Evolutionary conservation across 1,140 invertebrate species (phyloP).

Genomic region (Potamilus streckersoni): DNA sequence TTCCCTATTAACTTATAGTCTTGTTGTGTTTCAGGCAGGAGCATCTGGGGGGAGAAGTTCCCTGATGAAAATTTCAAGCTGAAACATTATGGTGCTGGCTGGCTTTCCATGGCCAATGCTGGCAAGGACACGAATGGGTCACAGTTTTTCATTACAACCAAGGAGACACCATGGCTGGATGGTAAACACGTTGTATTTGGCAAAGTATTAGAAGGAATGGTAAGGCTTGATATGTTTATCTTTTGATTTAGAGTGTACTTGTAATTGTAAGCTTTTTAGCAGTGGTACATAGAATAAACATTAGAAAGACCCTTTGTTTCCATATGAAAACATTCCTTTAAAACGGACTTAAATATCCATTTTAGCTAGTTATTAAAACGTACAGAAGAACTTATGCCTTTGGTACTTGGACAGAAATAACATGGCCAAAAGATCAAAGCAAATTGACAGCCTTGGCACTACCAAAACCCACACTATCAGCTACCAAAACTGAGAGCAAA

Average conservation of each 20-base stretch:
- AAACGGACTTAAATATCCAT: not conserved
- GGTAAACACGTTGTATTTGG: slow-evolving; percentile 97
- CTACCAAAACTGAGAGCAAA: too few relatives aligned
- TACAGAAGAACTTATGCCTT: too few relatives aligned
- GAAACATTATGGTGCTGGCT: slow-evolving; percentile 88
- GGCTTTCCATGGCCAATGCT: slow-evolving; percentile 96
- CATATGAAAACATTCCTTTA: too few relatives aligned
- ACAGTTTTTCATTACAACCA: slow-evolving; percentile 98
- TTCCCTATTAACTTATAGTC: too few relatives aligned
- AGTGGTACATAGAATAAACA: not conserved
- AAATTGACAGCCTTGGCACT: too few relatives aligned
- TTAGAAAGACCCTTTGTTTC: not conserved
- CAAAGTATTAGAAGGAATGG: slow-evolving; percentile 94
- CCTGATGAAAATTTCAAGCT: slow-evolving; percentile 97
- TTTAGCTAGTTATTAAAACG: not conserved
- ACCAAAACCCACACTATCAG: too few relatives aligned
- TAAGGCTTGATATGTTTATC: slow-evolving; percentile 64
- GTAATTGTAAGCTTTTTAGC: not conserved
- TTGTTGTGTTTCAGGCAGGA: slow-evolving; percentile 74
- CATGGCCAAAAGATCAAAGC: too few relatives aligned
- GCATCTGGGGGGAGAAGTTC: slow-evolving; percentile 95
- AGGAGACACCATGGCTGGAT: slow-evolving; percentile 95
- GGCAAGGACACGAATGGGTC: slow-evolving; percentile 94
- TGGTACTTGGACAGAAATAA: too few relatives aligned
- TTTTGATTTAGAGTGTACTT: not conserved